A percentile compares a stretch with the other conserved stretches of the same genome.
Conservation (phyloP, 2,888 invertebrate genomes). For the Leptarthrus brevirostris region DNA sequence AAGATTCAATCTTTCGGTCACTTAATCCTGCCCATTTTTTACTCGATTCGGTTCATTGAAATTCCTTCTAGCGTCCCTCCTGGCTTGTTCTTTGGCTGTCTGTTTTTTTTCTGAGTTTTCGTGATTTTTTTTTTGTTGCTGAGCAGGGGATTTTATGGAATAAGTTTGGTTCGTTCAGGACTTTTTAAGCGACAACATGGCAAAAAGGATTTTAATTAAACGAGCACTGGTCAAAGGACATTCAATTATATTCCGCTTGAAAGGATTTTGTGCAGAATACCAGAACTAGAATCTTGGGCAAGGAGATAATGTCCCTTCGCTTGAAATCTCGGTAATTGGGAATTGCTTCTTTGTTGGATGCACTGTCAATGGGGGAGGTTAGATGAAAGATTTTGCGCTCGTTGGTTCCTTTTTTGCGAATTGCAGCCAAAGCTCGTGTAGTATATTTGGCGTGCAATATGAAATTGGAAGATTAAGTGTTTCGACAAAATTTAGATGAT, state of each 20-base stretch:
- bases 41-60: neutral
- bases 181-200: neutral
- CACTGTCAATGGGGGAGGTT: too few relatives aligned
- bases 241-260: neutral
- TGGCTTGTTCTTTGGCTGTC: neutral
- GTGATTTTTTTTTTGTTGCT: neutral
- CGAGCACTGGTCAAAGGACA: neutral
- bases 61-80: neutral
- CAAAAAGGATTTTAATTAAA: conserved; percentile 15
- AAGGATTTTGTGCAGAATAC: neutral
- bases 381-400: too few relatives aligned
- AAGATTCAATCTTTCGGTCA: conserved; percentile 8
- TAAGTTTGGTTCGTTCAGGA: conserved; percentile 1
- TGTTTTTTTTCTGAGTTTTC: too few relatives aligned
- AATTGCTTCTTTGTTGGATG: too few relatives aligned
- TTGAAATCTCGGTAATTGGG: too few relatives aligned
- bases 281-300: neutral
- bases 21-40: neutral
- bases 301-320: neutral
- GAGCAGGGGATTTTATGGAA: neutral
- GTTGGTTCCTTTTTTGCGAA: too few relatives aligned
- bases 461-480: too few relatives aligned
- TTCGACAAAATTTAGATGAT: too few relatives aligned
- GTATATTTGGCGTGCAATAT: too few relatives aligned
- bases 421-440: too few relatives aligned